Evolutionary conservation across 2,113 vertebrate species (phyloP), one percentile per base, ranked within the genome.

Genomic region (Cavia porcellus): DNA sequence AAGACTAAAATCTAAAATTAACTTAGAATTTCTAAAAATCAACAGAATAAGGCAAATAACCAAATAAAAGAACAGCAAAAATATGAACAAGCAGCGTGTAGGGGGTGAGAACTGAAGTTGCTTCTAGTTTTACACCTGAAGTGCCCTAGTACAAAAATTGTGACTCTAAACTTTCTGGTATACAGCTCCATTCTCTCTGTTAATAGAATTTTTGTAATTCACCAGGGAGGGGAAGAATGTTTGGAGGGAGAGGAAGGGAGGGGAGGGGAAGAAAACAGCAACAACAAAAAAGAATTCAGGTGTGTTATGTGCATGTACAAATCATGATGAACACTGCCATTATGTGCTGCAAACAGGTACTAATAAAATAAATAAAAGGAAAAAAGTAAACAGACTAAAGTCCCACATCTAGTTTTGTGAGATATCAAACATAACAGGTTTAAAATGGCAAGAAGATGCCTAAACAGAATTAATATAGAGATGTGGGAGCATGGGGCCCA

Each of bases 361-460:
- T 75, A 75, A 75, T 42, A 45, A 45, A 74, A 28, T 13, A 75
- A 45, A 72, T 38, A 35, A 74, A 74, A 45, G 13, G 3, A 13
- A 42, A 74, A 42, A 42, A 68, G 59, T 92, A 57, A 83, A 92
- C 74, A 45, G 20, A 70, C 79, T 75, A 57, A 52, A 64, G 72
- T 95, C 57, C 64, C 52, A 28, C n/a, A 9, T 74, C 75, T 74
- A 79, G 30, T 30, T 90, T 68, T 45, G 24, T 92, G 82, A 96
- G 91, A 55, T 38, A 61, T 2, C 82, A 61, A 75, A 72, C 8
- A 45, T 22, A 94, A 13, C 32, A 35, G 17, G 3, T 74, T 62
- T 19, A 61, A 75, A 61, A 86, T 86, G 75, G 82, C 13, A 38
- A 22, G 62, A 93, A 62, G 61, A 59, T 77, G 28, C n/a, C 19